A percentile compares a stretch with the other conserved stretches of the same genome.
These are phyloP conservation scores for Prunella fulvescens DNA, from an alignment of 2,113 vertebrate genomes.

Conservation along the genomic window DNA sequence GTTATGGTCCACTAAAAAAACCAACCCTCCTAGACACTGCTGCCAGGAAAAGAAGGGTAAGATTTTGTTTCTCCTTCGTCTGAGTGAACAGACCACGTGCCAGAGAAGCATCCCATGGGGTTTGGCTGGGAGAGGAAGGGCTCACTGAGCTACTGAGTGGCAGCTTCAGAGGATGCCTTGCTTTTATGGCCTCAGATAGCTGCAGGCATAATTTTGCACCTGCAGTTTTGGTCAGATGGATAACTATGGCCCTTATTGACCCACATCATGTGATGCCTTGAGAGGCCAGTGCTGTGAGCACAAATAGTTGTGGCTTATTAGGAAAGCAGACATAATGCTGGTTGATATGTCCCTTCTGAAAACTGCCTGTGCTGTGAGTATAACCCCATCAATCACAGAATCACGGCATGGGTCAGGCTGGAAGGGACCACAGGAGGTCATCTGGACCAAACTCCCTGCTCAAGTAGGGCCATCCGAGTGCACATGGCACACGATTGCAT, in stretches of 20 bases:
- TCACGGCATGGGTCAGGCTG: neutral
- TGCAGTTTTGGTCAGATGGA: neutral
- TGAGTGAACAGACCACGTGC: neutral
- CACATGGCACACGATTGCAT: neutral
- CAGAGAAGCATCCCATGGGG: neutral
- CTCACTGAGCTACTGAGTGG: neutral
- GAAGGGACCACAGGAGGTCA: neutral
- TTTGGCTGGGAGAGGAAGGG: neutral
- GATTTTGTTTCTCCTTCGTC: neutral
- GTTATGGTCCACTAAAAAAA: neutral
- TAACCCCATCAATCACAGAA: neutral
- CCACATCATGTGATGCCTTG: neutral
- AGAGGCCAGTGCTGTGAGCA: neutral
- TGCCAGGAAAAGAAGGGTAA: neutral
- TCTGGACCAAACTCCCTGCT: neutral
- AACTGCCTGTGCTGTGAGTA: neutral
- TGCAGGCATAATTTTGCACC: neutral
- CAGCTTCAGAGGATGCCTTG: neutral
- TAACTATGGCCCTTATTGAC: neutral
- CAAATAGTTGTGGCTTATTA: neutral
- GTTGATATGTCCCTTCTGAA: neutral
- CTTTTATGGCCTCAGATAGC: slow-evolving; percentile 3
- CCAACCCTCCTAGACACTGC: neutral
- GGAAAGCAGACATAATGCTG: neutral
- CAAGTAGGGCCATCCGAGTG: neutral